Conservation (phyloP, 2,113 vertebrate genomes). For the Myotis davidii region DNA sequence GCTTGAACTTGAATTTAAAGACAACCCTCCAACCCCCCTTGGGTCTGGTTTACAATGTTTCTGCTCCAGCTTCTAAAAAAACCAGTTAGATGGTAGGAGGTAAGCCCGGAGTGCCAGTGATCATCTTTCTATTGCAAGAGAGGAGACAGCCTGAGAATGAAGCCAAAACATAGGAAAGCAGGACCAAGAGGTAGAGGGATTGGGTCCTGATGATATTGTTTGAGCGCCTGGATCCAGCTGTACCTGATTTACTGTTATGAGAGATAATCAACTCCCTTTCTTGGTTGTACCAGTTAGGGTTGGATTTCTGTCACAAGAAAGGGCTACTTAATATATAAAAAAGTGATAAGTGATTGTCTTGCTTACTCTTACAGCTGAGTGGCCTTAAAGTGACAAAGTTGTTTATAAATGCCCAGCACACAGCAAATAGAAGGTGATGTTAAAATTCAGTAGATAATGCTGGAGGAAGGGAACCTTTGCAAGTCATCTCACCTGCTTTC, state of each 20-base stretch:
- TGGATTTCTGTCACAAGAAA: background rate
- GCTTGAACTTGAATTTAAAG: background rate
- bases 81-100: background rate
- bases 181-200: background rate
- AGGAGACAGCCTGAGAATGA: background rate
- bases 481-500: background rate
- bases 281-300: background rate
- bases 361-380: background rate
- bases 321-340: background rate
- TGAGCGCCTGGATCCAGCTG: background rate
- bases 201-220: background rate
- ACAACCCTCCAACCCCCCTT: background rate
- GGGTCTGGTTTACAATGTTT: background rate
- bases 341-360: background rate
- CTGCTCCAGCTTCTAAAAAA: background rate
- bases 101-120: background rate
- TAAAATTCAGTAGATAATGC: background rate
- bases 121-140: background rate
- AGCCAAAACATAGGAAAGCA: background rate
- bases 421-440: background rate
- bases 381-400: background rate
- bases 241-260: background rate
- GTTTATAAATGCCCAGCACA: background rate
- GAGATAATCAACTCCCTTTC: background rate
- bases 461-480: background rate